Percentiles rank a stretch among this genome's conserved stretches.
Conservation (phyloP, 2,888 invertebrate genomes). For the Gisinianus flammeolus region DNA sequence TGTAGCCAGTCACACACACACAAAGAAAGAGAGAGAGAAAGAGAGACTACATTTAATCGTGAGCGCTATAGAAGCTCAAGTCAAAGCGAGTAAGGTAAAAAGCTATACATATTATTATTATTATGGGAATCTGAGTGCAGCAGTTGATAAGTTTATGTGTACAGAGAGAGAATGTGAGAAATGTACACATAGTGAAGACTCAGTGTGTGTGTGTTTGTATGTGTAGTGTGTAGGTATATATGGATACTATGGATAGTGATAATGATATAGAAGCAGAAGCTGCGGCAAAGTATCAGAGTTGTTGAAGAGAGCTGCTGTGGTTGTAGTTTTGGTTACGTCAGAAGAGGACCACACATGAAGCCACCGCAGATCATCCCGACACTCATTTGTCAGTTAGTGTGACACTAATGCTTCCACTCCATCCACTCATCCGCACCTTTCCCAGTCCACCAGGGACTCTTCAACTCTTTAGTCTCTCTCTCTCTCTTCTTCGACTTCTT, state of each 20-base stretch:
- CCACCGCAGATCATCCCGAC: constrained; percentile 58
- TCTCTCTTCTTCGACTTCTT: neutral
- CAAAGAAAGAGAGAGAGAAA: no score
- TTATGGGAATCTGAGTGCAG: neutral
- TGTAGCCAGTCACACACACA: no score
- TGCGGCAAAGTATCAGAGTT: constrained; percentile 8
- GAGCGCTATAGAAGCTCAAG: no score
- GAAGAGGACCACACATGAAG: constrained; percentile 57
- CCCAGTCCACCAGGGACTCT: constrained; percentile 18
- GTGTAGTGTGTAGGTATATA: neutral
- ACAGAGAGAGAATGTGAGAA: neutral
- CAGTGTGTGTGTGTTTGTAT: neutral
- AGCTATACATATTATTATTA: neutral
- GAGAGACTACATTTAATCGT: no score
- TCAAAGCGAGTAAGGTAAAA: neutral
- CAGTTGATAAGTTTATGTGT: neutral
- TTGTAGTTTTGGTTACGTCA: constrained; percentile 26
- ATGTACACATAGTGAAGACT: neutral
- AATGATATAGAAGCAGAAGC: constrained; percentile 25
- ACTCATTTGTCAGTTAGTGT: constrained; percentile 59
- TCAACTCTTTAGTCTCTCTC: neutral
- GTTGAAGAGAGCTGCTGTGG: neutral
- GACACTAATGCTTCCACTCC: constrained; percentile 57
- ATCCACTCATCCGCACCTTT: constrained; percentile 51
- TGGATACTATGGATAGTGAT: constrained; percentile 14